These are phyloP conservation scores for Camponotus pennsylvanicus DNA, from an alignment of 1,140 invertebrate species.

Conservation along the genomic window DNA sequence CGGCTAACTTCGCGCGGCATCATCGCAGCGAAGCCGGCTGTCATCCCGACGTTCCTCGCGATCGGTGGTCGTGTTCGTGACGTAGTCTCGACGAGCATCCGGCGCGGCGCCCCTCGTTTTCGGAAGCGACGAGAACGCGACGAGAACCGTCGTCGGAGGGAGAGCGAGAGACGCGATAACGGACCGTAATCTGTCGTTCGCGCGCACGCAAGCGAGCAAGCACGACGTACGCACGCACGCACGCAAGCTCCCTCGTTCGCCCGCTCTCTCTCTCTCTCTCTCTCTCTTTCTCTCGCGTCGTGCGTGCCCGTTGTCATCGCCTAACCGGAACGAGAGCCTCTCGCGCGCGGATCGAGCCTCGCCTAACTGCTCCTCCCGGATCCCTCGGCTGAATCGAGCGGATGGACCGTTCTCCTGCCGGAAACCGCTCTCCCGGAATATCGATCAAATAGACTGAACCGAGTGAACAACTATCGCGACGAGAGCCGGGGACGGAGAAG, in stretches of 20 bases:
- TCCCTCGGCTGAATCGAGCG: constrained; percentile 42
- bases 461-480: constrained; percentile 66
- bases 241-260: constrained; percentile 42
- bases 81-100: constrained; percentile 23
- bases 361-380: constrained; percentile 39
- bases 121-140: not conserved
- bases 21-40: not conserved
- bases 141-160: constrained; percentile 4
- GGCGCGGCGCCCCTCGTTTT: constrained; percentile 44
- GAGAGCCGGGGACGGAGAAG: constrained; percentile 58
- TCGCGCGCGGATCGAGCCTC: constrained; percentile 23
- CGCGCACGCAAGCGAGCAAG: constrained; percentile 21
- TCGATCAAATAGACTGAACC: constrained; percentile 78
- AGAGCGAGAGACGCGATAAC: constrained; percentile 56
- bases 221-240: not conserved
- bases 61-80: not conserved
- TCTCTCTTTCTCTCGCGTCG: not conserved
- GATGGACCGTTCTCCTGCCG: constrained; percentile 73
- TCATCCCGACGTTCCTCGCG: not conserved
- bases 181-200: constrained; percentile 14
- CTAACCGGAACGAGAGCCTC: constrained; percentile 22
- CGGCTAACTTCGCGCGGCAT: not conserved
- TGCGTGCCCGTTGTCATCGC: constrained; percentile 12
- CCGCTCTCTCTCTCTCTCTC: constrained; percentile 29
- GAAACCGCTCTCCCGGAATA: constrained; percentile 74